Base-by-base conservation (phyloP, 2,888 invertebrate species). In the Drosophila kuntzei region DNA sequence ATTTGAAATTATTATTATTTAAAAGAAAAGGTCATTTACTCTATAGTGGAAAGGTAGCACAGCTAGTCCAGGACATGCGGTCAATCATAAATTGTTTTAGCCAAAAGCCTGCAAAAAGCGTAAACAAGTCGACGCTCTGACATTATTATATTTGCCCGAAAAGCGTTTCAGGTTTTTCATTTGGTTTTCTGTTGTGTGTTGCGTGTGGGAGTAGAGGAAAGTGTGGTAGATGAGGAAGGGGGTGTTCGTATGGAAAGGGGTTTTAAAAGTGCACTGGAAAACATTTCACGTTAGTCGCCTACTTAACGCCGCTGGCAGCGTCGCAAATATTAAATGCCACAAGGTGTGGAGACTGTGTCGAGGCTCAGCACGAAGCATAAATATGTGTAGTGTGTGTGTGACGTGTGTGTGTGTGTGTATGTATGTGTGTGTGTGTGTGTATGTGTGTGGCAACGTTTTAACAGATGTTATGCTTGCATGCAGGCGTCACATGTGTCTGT, bases 261-360 rank as follows among this genome's bases (percentile, higher is more conserved):
- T 6, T 5, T 32, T n/a, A n/a, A 47, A 47, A 82, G 71, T 82
- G 79, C 80, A 79, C 65, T 76, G 80, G 69, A 67, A 70, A 71
- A 89, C 88, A 87, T 71, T 87, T 80, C 63, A 54, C 61, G 63
- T 64, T 79, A 70, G 79, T 58, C 79, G 76, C 76, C 79, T 79
- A 76, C 79, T 76, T 79, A 79, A 76, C 76, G 70, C 79, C 59
- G 75, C 53, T 68, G 75, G 74, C 75, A 58, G 55, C 47, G 51
- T 77, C 82, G 77, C 89, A 83, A 84, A 89, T 83, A 89, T 83
- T 83, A 89, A 83, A 83, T 89, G 86, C 83, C 88, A 87, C 87
- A 83, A 89, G 87, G 89, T 89, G 82, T 87, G 69, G 77, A 62
- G 80, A 71, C 71, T 69, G 64, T 82, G 86, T 71, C 60, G 76